These are phyloP conservation scores for Thunnus albacares DNA, from an alignment of 2,797 vertebrate species.

Conservation along the genomic window DNA sequence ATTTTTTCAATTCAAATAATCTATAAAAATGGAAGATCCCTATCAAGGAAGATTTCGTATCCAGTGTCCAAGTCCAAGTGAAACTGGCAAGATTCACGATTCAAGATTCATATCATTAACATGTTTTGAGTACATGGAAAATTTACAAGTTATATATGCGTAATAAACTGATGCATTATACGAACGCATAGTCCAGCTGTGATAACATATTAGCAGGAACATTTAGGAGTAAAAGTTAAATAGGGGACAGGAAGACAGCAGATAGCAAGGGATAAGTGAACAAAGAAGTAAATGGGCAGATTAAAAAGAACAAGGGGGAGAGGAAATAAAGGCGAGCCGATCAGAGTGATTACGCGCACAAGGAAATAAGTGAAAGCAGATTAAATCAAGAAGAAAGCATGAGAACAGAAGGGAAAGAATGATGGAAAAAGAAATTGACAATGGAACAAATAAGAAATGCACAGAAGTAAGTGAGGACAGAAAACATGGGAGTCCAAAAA, in stretches of 20 bases:
- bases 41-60: background rate
- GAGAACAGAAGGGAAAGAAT: constrained; percentile 9
- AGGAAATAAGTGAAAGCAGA: constrained; percentile 20
- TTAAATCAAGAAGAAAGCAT: constrained; percentile 8
- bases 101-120: background rate
- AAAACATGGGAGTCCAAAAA: background rate
- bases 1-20: background rate
- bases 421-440: constrained; percentile 2
- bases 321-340: background rate
- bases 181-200: background rate
- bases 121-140: background rate
- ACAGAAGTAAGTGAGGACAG: background rate
- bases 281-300: background rate
- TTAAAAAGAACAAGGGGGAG: constrained; percentile 1
- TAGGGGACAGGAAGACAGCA: background rate
- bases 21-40: background rate
- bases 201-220: background rate
- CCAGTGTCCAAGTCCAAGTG: background rate
- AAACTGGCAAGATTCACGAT: no score
- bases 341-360: background rate
- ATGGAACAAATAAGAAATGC: background rate
- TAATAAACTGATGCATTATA: background rate
- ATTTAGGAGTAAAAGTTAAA: background rate
- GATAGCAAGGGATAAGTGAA: background rate
- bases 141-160: background rate